Base-by-base conservation (phyloP, 2,888 invertebrate species). In the Caenorhabditis angaria region DNA sequence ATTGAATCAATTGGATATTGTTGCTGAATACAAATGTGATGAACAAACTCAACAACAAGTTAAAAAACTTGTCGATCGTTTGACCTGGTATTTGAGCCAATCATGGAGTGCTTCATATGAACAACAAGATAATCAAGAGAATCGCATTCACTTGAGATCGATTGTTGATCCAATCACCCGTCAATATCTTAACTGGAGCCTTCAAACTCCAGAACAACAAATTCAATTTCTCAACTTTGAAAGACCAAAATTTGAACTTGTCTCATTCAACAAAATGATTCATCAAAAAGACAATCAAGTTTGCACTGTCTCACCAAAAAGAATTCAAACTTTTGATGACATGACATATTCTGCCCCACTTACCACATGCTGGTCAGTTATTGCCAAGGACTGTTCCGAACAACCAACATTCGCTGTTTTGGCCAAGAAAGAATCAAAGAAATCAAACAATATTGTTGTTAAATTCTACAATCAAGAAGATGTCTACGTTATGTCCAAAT, bases 361-460 rank as follows among this genome's bases (percentile, higher is more conserved):
- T 58, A 80, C 83, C 64, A 78, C 71, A 62, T 89, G 89, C 84
- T 88, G 86, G 78, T 85, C 88, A 62, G 83, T 89, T 24, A 69
- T 89, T 66, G 87, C 88, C 77, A 89, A 89, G 83, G 89, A 89
- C 80, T 89, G 88, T 81, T 87, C 88, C 20, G 78, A 84, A 24
- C 63, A 79, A 70, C 81, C 85, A 65, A 82, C 83, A 64, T 86
- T 88, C 77, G 88, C 88, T 70, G 87, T 89, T 35, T 78, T 88
- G 51, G 83, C 85, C 65, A 87, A 87, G 81, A 83, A 87, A 68
- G 24, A 61, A 56, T 48, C 58, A 61, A 71, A 77, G 61, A 73
- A 82, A 65, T 58, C 76, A 65, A 78, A 88, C 51, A 65, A 77
- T 57, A 74, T 74, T 59, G 61, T 65, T 24, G 32, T 67, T 29